phyloP scores from a whole-genome alignment of 2,888 invertebrate genomes.

The Automeris io region DNA sequence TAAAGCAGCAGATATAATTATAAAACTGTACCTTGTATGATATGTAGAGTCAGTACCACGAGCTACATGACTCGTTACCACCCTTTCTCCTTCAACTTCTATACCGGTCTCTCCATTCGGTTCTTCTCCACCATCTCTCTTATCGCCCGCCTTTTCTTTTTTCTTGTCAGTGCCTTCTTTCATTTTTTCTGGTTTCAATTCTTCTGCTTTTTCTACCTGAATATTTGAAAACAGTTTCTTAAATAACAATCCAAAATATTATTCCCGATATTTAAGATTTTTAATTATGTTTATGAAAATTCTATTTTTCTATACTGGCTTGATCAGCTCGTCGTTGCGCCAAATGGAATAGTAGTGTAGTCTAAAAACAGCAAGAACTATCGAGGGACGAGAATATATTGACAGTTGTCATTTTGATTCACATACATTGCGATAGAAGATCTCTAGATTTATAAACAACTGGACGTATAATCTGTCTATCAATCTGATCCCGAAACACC shows the following conservation, averaged over 20 bases:
- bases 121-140: constrained; percentile 60
- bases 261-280: too few relatives aligned
- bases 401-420: neutral
- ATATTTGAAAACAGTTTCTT: too few relatives aligned
- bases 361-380: too few relatives aligned
- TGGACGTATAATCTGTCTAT: too few relatives aligned
- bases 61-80: constrained; percentile 80
- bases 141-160: constrained; percentile 58
- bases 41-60: constrained; percentile 85
- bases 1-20: neutral
- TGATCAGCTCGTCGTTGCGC: too few relatives aligned
- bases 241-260: too few relatives aligned
- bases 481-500: too few relatives aligned
- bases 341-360: too few relatives aligned
- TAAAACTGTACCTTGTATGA: constrained; percentile 79
- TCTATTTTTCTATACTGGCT: too few relatives aligned
- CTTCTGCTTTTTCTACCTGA: constrained; percentile 60
- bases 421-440: neutral
- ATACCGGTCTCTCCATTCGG: constrained; percentile 69
- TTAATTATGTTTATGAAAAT: too few relatives aligned
- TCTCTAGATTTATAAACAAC: constrained; percentile 1
- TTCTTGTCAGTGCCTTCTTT: constrained; percentile 63
- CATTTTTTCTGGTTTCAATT: constrained; percentile 55
- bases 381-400: too few relatives aligned
- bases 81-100: constrained; percentile 85